Base-by-base conservation (phyloP, 2,888 invertebrate species). In the Drosophila merina region DNA sequence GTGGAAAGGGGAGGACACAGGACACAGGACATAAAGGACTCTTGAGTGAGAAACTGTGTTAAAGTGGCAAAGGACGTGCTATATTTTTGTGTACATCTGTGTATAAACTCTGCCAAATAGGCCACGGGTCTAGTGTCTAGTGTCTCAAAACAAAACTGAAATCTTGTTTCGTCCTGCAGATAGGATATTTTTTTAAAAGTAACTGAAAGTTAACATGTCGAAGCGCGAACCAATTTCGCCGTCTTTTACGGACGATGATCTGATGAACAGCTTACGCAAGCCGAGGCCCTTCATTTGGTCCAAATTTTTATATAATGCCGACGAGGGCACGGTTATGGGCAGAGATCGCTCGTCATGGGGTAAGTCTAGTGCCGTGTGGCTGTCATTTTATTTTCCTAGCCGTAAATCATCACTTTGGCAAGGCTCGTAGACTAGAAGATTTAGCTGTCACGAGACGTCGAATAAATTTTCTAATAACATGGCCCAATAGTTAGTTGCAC, bases 281-380 rank as follows among this genome's bases (percentile, higher is more conserved):
- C 90, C 90, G 48, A 81, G 86, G 25, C 90, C 91, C 10, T 89
- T 91, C 67, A 82, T 79, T 9, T 77, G 92, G 9, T 71, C 68
- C 4, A 78, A 78, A 66, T 92, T 92, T 77, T 60, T 94, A 14
- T 93, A 93, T 85, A 93, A 95, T 78, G 91, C 93, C 0, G 92
- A 93, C 54, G 93, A 94, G 33, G 93, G 94, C 44, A 94, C 94
- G 20, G 93, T 95, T 67, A 89, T 94, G 68, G 94, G 94, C 2
- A 92, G 95, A 54, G 94, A 94, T 48, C 92, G 93, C 14, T 90
- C 92, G 69, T 92, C 94, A 90, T 95, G 95, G 95, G 95, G 95
- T 95, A 91, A 94, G 94, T 90, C 74, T 30, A 36, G 50, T 33
- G 31, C 42, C 12, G 38, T 31, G n/a, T 40, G 7, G 7, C 3